Conservation (phyloP, 2,888 invertebrate genomes). For the Piscicola geometra region DNA sequence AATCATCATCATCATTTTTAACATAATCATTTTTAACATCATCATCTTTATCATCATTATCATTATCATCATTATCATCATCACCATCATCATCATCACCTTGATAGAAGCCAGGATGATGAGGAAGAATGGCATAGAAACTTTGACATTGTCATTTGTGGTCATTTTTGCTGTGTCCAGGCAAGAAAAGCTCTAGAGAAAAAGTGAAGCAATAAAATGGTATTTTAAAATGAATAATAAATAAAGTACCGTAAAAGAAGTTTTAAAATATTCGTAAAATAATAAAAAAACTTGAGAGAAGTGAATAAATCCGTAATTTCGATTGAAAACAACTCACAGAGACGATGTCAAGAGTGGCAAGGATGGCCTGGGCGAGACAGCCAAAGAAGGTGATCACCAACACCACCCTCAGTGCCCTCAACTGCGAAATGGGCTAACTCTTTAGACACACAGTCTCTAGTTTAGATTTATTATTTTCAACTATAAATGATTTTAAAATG, state of each 20-base stretch:
- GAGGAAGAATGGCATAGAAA: conserved; percentile 7
- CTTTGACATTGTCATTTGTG: conserved; percentile 4
- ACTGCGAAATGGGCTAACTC: too few species aligned
- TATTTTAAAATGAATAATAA: too few species aligned
- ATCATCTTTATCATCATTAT: neutral
- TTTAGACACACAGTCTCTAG: too few species aligned
- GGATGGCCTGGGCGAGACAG: neutral
- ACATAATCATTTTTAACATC: neutral
- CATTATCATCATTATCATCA: neutral
- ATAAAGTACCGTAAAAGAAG: too few species aligned
- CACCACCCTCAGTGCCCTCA: neutral
- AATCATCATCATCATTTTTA: neutral
- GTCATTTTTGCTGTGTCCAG: neutral
- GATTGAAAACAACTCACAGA: neutral
- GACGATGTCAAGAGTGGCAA: neutral
- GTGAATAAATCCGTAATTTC: too few species aligned
- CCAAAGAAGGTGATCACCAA: neutral
- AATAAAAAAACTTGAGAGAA: too few species aligned
- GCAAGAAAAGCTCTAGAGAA: neutral
- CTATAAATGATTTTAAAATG: too few species aligned
- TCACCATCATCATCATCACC: neutral
- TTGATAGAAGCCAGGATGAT: neutral
- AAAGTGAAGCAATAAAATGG: too few species aligned
- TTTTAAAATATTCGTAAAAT: too few species aligned
- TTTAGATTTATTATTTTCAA: too few species aligned